Percentiles rank a stretch among this genome's conserved stretches.
These are phyloP conservation scores for Cotesia vestalis DNA, from an alignment of 1,140 invertebrate species.

Conservation along the genomic window DNA sequence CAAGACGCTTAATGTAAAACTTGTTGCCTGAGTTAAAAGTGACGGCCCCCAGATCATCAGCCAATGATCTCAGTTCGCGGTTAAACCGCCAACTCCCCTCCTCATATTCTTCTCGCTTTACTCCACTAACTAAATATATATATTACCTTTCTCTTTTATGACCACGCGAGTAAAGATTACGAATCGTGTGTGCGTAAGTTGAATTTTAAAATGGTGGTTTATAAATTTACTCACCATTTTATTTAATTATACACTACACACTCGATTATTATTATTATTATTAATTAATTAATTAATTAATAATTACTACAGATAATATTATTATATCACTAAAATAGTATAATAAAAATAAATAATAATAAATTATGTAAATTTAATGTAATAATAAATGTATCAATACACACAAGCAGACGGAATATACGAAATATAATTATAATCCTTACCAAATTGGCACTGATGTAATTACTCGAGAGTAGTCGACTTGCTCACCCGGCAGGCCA, in stretches of 20 bases:
- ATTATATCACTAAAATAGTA: neutral
- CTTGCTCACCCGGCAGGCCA: conserved; percentile 27
- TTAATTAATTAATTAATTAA: too few species aligned
- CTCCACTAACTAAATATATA: neutral
- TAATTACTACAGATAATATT: too few species aligned
- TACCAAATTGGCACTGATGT: conserved; percentile 16
- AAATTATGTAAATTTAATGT: neutral
- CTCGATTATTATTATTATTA: too few species aligned
- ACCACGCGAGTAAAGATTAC: conserved; percentile 4
- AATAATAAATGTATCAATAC: neutral
- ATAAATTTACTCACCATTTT: neutral
- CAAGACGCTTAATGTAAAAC: conserved; percentile 8
- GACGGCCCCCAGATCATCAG: conserved; percentile 39
- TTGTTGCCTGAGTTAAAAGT: conserved; percentile 21
- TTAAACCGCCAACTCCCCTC: conserved; percentile 3
- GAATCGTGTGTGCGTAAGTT: conserved; percentile 12
- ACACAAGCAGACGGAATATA: too few species aligned
- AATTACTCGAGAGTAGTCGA: conserved; percentile 9
- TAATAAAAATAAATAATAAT: neutral
- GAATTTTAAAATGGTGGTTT: conserved; percentile 26
- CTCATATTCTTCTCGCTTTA: neutral
- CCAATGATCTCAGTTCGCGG: conserved; percentile 37
- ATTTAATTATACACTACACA: neutral
- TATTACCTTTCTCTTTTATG: neutral
- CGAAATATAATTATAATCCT: conserved; percentile 2